Percentiles rank a stretch among this genome's conserved stretches.
Evolutionary conservation across 2,888 invertebrate species (phyloP).

Genomic region (Xylota segnis): DNA sequence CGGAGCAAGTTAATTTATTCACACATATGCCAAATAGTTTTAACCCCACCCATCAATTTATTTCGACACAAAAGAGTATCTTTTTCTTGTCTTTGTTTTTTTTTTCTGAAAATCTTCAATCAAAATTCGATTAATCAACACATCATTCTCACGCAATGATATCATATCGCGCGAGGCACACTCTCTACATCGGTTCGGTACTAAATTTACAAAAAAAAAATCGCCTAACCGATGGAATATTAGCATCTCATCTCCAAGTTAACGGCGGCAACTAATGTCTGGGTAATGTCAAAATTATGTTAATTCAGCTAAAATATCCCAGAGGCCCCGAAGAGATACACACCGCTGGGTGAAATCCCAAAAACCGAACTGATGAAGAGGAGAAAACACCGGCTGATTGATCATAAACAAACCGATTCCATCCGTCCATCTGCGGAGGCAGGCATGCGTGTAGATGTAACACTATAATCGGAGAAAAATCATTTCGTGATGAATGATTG

Average conservation of each 20-base stretch:
- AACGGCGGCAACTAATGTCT: conserved; percentile 47
- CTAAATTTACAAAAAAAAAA: conserved; percentile 23
- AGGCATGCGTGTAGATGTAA: not conserved
- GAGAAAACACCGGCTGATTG: conserved; percentile 45
- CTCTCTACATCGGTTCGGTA: conserved; percentile 9
- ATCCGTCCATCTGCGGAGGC: not conserved
- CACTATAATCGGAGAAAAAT: conserved; percentile 25
- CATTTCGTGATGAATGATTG: conserved; percentile 60
- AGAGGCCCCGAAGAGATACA: not conserved
- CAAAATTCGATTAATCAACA: conserved; percentile 68
- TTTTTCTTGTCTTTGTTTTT: not conserved
- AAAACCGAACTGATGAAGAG: conserved; percentile 34
- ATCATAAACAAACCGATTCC: conserved; percentile 37
- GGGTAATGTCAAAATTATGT: conserved; percentile 58
- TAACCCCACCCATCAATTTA: conserved; percentile 1
- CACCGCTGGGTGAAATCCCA: conserved; percentile 32
- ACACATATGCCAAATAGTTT: not conserved
- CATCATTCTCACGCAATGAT: conserved; percentile 51
- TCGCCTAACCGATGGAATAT: conserved; percentile 2
- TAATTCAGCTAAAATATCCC: conserved; percentile 30
- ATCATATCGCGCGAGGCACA: conserved; percentile 34
- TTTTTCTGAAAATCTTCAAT: conserved; percentile 42
- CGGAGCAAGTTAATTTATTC: conserved; percentile 5
- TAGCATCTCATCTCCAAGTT: conserved; percentile 40
- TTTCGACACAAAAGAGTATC: not conserved